Evolutionary conservation across 2,888 invertebrate genomes (phyloP).

Genomic region (Anaspis maculata): DNA sequence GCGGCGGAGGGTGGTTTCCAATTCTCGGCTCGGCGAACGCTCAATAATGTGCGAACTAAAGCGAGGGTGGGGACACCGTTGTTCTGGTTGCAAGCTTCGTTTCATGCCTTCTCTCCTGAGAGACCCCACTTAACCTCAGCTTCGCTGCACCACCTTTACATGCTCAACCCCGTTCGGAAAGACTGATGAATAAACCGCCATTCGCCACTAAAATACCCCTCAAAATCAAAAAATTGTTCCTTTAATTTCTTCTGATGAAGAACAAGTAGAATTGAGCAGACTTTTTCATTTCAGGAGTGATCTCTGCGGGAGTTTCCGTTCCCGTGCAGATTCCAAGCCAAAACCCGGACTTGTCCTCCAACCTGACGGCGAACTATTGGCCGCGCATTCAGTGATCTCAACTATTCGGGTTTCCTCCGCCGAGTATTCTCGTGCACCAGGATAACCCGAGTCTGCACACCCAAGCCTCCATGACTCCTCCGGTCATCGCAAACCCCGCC

Average conservation of each 20-base stretch:
- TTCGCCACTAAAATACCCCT: too few species aligned
- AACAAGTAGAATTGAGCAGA: slow-evolving; percentile 1
- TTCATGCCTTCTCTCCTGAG: slow-evolving; percentile 39
- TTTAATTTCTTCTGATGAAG: neutral
- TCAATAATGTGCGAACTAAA: slow-evolving; percentile 56
- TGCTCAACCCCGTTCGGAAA: too few species aligned
- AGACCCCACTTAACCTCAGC: slow-evolving; percentile 35
- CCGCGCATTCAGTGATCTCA: slow-evolving; percentile 89
- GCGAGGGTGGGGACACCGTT: slow-evolving; percentile 43
- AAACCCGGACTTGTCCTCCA: slow-evolving; percentile 66
- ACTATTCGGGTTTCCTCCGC: slow-evolving; percentile 79
- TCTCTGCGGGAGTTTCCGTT: slow-evolving; percentile 86
- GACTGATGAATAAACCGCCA: too few species aligned
- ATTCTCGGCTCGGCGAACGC: slow-evolving; percentile 51
- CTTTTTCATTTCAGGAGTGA: slow-evolving; percentile 62
- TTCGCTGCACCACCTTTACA: neutral
- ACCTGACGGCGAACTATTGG: slow-evolving; percentile 71
- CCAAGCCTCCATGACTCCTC: slow-evolving; percentile 48
- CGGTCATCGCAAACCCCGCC: slow-evolving; percentile 29
- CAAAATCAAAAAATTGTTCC: too few species aligned
- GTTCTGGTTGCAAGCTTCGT: slow-evolving; percentile 44
- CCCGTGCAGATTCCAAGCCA: slow-evolving; percentile 88
- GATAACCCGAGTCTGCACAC: slow-evolving; percentile 54
- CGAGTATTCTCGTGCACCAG: slow-evolving; percentile 57
- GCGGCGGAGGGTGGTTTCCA: slow-evolving; percentile 45